Percentiles rank a stretch among this genome's conserved stretches.
Conservation (phyloP, 2,888 invertebrate species). For the Aromia moschata region DNA sequence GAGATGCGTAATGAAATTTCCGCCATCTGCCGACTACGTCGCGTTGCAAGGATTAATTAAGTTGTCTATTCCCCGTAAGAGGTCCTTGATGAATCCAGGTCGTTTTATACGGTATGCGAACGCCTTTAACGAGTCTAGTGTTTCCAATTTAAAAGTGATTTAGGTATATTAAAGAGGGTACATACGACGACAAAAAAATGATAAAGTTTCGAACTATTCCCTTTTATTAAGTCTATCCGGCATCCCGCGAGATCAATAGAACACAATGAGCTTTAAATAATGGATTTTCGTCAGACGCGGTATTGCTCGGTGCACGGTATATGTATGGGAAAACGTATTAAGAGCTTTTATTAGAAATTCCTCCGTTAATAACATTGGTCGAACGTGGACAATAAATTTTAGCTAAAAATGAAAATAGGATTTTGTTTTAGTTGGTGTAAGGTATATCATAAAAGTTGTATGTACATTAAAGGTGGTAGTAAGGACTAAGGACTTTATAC, state of each 20-base stretch:
- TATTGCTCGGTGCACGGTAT: constrained; percentile 18
- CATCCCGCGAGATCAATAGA: constrained; percentile 31
- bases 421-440: neutral
- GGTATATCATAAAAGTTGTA: too few species aligned
- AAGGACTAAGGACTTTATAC: too few species aligned
- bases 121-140: too few species aligned
- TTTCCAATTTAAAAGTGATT: too few species aligned
- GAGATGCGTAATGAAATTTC: too few species aligned
- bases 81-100: too few species aligned
- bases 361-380: constrained; percentile 25
- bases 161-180: neutral
- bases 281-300: constrained; percentile 23
- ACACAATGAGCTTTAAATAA: constrained; percentile 34
- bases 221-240: constrained; percentile 6
- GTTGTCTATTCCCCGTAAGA: too few species aligned
- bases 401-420: neutral
- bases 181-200: neutral
- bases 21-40: too few species aligned
- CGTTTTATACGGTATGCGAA: too few species aligned
- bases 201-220: neutral
- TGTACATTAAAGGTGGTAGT: too few species aligned
- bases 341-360: constrained; percentile 27
- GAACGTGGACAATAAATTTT: neutral
- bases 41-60: too few species aligned
- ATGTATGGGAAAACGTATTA: constrained; percentile 23